These are phyloP conservation scores for Caenorhabditis sp. DNA, from an alignment of 2,888 invertebrate species.

Conservation along the genomic window DNA sequence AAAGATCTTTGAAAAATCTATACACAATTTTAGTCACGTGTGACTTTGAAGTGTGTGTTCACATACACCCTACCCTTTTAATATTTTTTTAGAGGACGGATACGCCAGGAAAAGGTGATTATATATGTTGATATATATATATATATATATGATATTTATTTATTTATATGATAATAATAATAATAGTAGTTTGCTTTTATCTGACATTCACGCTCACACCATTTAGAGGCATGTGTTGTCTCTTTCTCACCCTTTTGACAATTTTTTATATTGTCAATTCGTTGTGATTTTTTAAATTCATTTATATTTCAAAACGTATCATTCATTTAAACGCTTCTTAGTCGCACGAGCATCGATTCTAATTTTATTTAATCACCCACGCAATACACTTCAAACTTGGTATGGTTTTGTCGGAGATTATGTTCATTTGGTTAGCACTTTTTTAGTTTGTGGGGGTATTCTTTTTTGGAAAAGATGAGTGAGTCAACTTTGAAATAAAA, in stretches of 20 bases:
- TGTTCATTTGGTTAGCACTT: too few relatives aligned
- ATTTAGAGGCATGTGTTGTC: background rate
- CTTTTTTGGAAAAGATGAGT: too few relatives aligned
- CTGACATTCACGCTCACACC: background rate
- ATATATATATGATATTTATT: background rate
- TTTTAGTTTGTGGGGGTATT: background rate
- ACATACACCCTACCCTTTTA: background rate
- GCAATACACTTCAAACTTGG: too few relatives aligned
- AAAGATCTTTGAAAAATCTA: background rate
- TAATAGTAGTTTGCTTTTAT: background rate
- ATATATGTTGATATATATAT: background rate
- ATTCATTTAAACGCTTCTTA: background rate
- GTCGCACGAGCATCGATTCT: background rate
- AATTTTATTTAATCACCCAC: background rate
- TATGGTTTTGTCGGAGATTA: too few relatives aligned
- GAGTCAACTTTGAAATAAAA: too few relatives aligned
- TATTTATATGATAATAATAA: background rate
- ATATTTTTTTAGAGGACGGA: conserved; percentile 41
- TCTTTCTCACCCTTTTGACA: background rate
- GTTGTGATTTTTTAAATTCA: background rate
- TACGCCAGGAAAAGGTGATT: conserved; percentile 43
- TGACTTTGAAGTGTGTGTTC: conserved; percentile 34
- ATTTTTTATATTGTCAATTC: background rate
- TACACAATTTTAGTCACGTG: conserved; percentile 15
- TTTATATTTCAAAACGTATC: background rate